Base-by-base conservation (phyloP, 2,797 vertebrate genomes). In the Moxostoma hubbsi region DNA sequence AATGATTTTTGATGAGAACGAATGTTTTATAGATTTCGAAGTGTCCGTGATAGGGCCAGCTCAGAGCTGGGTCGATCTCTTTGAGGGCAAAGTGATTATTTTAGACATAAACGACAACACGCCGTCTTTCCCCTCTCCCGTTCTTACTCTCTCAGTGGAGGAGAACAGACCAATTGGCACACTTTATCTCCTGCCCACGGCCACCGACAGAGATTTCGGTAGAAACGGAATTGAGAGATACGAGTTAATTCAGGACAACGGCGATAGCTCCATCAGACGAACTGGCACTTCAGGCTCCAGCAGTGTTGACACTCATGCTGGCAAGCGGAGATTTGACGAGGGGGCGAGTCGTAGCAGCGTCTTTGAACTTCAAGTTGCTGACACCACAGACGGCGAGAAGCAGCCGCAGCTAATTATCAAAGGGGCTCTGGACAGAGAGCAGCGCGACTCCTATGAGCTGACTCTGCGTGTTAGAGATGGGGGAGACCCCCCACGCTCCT, bases 1-100 rank as follows among this genome's bases (percentile, higher is more conserved):
- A 90, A 98, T 98, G 97, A 98, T 99, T 87, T 98, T 98, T 91
- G 98, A 99, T 84, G 97, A 98, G 88, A 99, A 98, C 62, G 97
- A 99, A 90, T 98, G 97, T 75, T 98, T 98, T 89, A 92, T 99
- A 90, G 97, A 99, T 95, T 99, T 98, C 66, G 98, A 99, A 87
- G 97, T 99, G 90, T 98, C 97, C 6, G 97, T 99, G 80, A 99
- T 99, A 78, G 98, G 97, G 76, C 98, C 97, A n/a, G 96, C 97
- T 12, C 97, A 99, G 88, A 99, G 97, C 93, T 99, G 97, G 97
- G 96, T 99, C 66, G 97, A 98, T 90, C 95, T 99, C 66, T 98
- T 98, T 54, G 97, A 99, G 86, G 98, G 97, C 6, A 95, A 97
- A 92, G 97, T 99, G 81, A 95, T 98, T 84, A 96, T 99, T 86